These are phyloP conservation scores for Loxodonta africana DNA, from an alignment of 2,113 vertebrate species.

Conservation along the genomic window DNA sequence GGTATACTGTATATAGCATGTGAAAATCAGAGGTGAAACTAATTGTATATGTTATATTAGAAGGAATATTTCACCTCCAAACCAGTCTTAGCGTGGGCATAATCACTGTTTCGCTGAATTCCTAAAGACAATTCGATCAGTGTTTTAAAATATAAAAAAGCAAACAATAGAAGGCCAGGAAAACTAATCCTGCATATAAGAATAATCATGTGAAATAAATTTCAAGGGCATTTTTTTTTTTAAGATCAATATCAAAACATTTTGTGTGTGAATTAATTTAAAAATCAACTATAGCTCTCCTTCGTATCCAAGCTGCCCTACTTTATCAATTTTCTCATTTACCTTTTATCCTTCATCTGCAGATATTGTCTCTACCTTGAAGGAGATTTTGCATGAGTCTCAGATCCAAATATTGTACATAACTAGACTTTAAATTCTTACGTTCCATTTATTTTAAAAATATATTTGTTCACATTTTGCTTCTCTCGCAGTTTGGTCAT, in stretches of 20 bases:
- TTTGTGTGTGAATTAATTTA: constrained; percentile 70
- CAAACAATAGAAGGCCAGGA: constrained; percentile 7
- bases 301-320: background rate
- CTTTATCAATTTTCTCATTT: constrained; percentile 54
- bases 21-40: background rate
- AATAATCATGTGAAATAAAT: constrained; percentile 57
- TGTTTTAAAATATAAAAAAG: constrained; percentile 64
- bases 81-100: background rate
- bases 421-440: constrained; percentile 51
- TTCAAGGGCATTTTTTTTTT: constrained; percentile 55
- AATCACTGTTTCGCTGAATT: background rate
- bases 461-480: background rate
- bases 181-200: constrained; percentile 46
- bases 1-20: background rate
- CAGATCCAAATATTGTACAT: constrained; percentile 16
- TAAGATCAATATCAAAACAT: constrained; percentile 69
- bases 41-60: background rate
- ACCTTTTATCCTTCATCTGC: constrained; percentile 17
- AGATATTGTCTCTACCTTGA: background rate
- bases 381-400: background rate
- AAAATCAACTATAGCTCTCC: constrained; percentile 58
- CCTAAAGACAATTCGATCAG: constrained; percentile 48
- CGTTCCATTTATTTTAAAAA: constrained; percentile 58
- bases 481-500: background rate
- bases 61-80: background rate